Conservation (phyloP, 2,113 vertebrate genomes). For the Rhagologus leucostigma region DNA sequence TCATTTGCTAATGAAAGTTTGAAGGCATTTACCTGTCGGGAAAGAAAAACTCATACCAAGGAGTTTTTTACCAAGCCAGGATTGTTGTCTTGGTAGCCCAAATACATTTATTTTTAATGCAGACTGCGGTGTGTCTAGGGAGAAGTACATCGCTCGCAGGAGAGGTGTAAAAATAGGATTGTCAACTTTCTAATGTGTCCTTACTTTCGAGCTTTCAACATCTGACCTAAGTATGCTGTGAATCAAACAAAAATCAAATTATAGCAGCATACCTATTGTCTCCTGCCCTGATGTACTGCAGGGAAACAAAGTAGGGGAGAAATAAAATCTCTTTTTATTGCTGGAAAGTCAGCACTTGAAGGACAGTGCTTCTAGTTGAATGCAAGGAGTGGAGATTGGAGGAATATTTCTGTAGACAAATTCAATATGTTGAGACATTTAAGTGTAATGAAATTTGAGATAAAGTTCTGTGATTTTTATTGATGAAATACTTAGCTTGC, state of each 20-base stretch:
- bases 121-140: background rate
- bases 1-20: background rate
- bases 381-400: background rate
- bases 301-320: background rate
- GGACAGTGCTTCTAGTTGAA: background rate
- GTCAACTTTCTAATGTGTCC: constrained; percentile 6
- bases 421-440: background rate
- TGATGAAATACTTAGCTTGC: constrained; percentile 16
- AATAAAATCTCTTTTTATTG: constrained; percentile 36
- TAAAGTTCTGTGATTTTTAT: constrained; percentile 22
- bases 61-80: background rate
- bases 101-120: constrained; percentile 8
- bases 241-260: constrained; percentile 52
- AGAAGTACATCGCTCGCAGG: background rate
- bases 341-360: constrained; percentile 19
- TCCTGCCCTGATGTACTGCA: constrained; percentile 5
- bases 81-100: background rate
- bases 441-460: constrained; percentile 38
- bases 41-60: background rate
- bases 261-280: background rate
- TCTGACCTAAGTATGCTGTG: constrained; percentile 1
- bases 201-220: background rate
- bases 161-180: constrained; percentile 34
- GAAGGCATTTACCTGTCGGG: background rate
- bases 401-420: constrained; percentile 35